These are phyloP conservation scores for Heteropelma amictum DNA, from an alignment of 2,888 invertebrate genomes.

Conservation along the genomic window DNA sequence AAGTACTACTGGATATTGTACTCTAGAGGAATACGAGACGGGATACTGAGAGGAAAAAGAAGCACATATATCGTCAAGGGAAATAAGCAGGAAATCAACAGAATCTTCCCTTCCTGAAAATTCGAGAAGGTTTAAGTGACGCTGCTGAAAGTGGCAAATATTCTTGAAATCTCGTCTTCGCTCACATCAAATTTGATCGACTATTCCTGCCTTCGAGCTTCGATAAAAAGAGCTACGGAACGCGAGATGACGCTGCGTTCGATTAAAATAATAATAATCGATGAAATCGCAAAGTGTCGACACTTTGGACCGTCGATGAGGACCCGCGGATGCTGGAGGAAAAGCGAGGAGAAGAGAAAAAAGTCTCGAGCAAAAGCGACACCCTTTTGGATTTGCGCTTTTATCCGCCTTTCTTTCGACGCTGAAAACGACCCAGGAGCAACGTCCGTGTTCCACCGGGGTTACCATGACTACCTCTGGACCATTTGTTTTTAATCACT, in stretches of 20 bases:
- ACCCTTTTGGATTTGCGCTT: background rate
- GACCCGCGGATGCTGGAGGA: background rate
- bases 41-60: conserved; percentile 32
- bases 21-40: conserved; percentile 40
- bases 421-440: conserved; percentile 6
- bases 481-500: conserved; percentile 69
- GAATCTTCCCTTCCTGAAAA: conserved; percentile 48
- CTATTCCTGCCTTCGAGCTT: background rate
- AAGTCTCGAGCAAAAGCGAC: background rate
- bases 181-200: background rate
- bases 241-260: no score
- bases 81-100: conserved; percentile 21
- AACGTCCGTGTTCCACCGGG: conserved; percentile 17
- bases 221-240: no score
- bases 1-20: conserved; percentile 39
- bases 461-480: conserved; percentile 66
- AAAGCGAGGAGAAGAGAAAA: background rate
- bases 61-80: conserved; percentile 26
- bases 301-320: no score
- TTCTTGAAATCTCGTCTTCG: conserved; percentile 1
- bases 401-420: background rate
- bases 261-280: no score
- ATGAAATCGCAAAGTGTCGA: no score
- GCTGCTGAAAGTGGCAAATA: conserved; percentile 27
- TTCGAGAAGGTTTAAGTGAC: conserved; percentile 57